Conservation (phyloP, 2,113 vertebrate genomes). For the Notothenia coriiceps region DNA sequence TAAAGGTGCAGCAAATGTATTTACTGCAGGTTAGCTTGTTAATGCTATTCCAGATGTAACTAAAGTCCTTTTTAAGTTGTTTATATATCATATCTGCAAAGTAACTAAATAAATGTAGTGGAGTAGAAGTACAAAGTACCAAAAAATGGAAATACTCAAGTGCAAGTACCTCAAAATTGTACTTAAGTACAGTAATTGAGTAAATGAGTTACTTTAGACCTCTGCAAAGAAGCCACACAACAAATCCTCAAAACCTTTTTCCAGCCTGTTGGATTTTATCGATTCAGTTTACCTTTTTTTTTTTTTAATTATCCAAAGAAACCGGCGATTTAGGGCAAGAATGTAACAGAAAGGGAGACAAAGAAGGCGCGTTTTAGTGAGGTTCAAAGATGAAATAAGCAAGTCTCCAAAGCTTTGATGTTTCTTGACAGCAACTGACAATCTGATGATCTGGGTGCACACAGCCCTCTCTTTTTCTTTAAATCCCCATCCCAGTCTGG, state of each 20-base stretch:
- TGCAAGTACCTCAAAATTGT: too few relatives aligned
- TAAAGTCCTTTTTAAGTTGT: too few relatives aligned
- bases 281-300: background rate
- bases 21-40: too few relatives aligned
- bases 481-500: constrained; percentile 51
- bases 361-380: constrained; percentile 61
- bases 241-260: constrained; percentile 33
- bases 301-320: constrained; percentile 25
- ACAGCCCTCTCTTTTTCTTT: constrained; percentile 10
- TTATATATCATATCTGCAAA: too few relatives aligned
- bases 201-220: too few relatives aligned
- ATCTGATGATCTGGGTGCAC: constrained; percentile 70
- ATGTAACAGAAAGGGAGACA: constrained; percentile 37
- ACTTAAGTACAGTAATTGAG: too few relatives aligned
- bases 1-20: too few relatives aligned
- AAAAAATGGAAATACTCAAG: too few relatives aligned
- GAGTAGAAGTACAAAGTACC: too few relatives aligned
- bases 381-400: constrained; percentile 77
- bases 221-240: constrained; percentile 3
- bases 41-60: too few relatives aligned
- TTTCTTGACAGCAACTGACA: constrained; percentile 78
- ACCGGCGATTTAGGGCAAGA: constrained; percentile 7
- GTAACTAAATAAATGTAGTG: too few relatives aligned
- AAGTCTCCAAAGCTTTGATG: constrained; percentile 78
- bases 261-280: constrained; percentile 17